Conservation (phyloP, 1,140 invertebrate genomes). For the Lamellibrachia luymesi region DNA sequence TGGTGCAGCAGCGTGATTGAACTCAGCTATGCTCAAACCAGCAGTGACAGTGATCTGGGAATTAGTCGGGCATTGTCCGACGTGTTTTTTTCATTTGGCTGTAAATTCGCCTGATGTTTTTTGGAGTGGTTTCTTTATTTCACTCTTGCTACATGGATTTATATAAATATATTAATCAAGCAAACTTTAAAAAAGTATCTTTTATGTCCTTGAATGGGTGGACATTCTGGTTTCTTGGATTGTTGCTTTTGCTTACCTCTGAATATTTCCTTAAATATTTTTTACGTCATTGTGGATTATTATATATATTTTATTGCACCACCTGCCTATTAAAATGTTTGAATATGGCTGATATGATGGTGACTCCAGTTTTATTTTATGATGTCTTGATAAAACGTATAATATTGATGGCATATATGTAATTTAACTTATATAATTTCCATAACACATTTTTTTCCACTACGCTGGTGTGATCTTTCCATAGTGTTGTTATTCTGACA, state of each 20-base stretch:
- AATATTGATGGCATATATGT: no score
- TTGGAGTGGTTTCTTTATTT: neutral
- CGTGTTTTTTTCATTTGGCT: neutral
- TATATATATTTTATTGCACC: neutral
- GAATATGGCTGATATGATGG: no score
- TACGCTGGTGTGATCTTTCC: no score
- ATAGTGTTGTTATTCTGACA: neutral
- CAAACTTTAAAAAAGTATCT: neutral
- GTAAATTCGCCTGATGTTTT: neutral
- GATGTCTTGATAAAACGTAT: no score
- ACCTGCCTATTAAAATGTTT: neutral
- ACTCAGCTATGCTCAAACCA: neutral
- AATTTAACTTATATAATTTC: no score
- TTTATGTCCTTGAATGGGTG: neutral
- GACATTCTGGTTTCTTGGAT: no score
- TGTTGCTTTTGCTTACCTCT: no score
- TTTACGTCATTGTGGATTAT: neutral
- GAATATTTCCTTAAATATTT: neutral
- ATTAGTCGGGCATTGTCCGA: neutral
- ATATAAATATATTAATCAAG: neutral
- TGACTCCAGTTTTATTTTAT: no score
- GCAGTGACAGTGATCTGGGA: neutral
- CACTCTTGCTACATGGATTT: neutral
- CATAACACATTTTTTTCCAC: no score
- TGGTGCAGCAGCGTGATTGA: neutral